Evolutionary conservation across 2,797 vertebrate species (phyloP), one percentile per base, ranked within the genome.

Genomic region (Alfaro cultratus): DNA sequence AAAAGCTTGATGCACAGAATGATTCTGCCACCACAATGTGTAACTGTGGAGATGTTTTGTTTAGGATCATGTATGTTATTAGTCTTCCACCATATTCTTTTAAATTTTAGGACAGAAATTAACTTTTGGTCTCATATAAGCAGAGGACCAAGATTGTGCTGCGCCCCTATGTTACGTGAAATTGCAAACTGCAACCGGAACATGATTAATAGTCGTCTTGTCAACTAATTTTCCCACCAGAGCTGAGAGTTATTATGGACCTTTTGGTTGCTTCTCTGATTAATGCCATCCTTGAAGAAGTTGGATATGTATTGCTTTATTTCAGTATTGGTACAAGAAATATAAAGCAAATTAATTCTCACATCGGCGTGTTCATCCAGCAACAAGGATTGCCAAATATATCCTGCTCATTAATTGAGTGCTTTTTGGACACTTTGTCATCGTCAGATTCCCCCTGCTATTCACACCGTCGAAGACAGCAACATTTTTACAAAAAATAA

Each of bases 301-400:
- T 83, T 68, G 36, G 23, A 68, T 26, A 41, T 51, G 77, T 83
- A 87, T 88, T 86, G 77, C 75, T 53, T 76, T 88, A 72, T 90
- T 89, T 91, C 76, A 84, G 87, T 85, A 83, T 60, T 80, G 79
- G 80, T 79, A 88, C 80, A 81, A 78, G 79, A 72, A 79, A 79
- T 49, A 73, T 74, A 83, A 46, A 77, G 68, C 39, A 29, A 34
- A 31, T 62, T 21, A 78, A 86, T 85, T 82, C 81, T 76, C 39
- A 11, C 60, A 77, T 70, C 75, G 55, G 72, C 75, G 75, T 74
- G 71, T 74, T 78, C 36, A 78, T 51, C 62, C 78, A 78, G 73
- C 62, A 86, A 85, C 84, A 78, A 64, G 76, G 15, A 62, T 75
- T 84, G 78, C 81, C 75, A 86, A 76, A 79, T 82, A 73, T 73